phyloP scores from a whole-genome alignment of 2,797 vertebrate species.

The Hydrolagus colliei region DNA sequence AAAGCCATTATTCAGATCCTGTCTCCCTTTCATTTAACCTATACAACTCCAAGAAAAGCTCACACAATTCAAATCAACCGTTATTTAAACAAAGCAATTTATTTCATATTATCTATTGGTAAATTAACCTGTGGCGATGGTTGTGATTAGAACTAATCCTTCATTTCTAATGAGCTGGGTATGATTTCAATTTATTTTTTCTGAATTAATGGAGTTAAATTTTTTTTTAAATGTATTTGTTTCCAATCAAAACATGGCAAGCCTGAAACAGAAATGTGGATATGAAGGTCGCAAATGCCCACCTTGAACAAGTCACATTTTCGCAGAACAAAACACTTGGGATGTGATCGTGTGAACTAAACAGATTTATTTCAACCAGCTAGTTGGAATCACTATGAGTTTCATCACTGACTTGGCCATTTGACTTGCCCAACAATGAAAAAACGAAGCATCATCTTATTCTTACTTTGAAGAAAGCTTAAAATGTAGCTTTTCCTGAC shows the following conservation, averaged over 20 bases:
- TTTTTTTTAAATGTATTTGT: background rate
- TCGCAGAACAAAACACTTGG: background rate
- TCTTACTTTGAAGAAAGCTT: slow-evolving; percentile 20
- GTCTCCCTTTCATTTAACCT: no score
- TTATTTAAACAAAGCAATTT: no score
- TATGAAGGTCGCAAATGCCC: background rate
- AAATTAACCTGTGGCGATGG: no score
- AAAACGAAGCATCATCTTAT: background rate
- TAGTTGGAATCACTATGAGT: slow-evolving; percentile 6
- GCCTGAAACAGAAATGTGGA: background rate
- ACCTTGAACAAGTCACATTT: background rate
- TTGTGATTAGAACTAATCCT: no score
- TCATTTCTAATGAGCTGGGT: no score
- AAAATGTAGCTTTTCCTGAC: slow-evolving; percentile 2
- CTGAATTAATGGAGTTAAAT: no score
- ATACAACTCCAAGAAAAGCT: background rate
- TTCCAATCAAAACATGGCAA: no score
- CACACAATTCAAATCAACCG: background rate
- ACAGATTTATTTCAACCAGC: background rate
- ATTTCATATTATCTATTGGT: no score
- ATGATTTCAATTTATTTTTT: no score
- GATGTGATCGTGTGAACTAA: no score
- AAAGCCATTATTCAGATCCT: background rate
- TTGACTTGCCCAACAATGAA: background rate
- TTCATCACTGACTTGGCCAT: slow-evolving; percentile 20